Base-by-base conservation (phyloP, 2,888 invertebrate genomes). In the Eumerus sabulonum region DNA sequence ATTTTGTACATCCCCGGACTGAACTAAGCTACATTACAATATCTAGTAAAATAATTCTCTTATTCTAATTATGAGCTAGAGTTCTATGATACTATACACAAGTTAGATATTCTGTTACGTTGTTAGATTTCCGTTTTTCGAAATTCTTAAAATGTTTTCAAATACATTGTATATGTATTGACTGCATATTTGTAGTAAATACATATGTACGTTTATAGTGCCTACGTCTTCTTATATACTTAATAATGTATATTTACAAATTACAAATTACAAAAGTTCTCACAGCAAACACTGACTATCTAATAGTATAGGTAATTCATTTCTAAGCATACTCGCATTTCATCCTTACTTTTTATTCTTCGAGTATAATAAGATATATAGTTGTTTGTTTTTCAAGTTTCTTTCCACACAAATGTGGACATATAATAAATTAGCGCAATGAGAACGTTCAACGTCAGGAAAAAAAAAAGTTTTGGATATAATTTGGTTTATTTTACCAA, bases 251-350 rank as follows among this genome's bases (percentile, higher is more conserved):
- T 27, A 4, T 27, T 27, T 2, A 4, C 2, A 4, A 27, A 4
- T 27, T 27, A 27, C 27, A 27, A 67, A 67, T 44, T 77, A 73
- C 77, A 77, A 68, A 51, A 63, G 16, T 63, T 77, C 67, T 67
- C 67, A 73, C 77, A 77, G n/a, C n/a, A n/a, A n/a, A n/a, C n/a
- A n/a, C n/a, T n/a, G 67, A 73, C 73, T 73, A 71, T 73, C 47
- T 73, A 67, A 44, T 62, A 47, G n/a, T n/a, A n/a, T n/a, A n/a
- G n/a, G n/a, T n/a, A n/a, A n/a, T n/a, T n/a, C n/a, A n/a, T n/a
- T n/a, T n/a, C n/a, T n/a, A n/a, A n/a, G n/a, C n/a, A n/a, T n/a
- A n/a, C n/a, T n/a, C n/a, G n/a, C n/a, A n/a, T n/a, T n/a, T n/a
- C n/a, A n/a, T n/a, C n/a, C n/a, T n/a, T n/a, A n/a, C n/a, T n/a